phyloP scores from a whole-genome alignment of 2,888 invertebrate species.

The Eupithecia subfuscata region DNA sequence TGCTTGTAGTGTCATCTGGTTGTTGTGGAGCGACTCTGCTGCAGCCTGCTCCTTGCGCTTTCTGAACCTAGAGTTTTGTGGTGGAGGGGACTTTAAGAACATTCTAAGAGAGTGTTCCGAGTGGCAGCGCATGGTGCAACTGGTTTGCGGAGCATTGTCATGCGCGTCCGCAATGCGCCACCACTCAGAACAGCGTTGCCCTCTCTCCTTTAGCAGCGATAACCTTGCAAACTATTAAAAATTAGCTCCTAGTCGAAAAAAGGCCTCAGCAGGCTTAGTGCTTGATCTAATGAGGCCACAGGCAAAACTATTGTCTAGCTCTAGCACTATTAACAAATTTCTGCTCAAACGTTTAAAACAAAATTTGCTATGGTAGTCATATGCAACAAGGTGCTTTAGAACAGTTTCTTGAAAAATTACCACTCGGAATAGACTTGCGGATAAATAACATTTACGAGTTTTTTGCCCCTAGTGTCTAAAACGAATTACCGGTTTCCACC shows the following conservation, averaged over 20 bases:
- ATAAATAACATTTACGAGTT: not conserved
- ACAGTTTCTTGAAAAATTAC: not conserved
- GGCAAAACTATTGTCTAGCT: not conserved
- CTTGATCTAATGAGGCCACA: not conserved
- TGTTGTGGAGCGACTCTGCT: conserved; percentile 74
- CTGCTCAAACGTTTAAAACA: not conserved
- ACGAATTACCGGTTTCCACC: not conserved
- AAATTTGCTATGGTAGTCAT: not conserved
- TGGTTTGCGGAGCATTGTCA: not conserved
- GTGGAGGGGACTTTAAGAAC: conserved; percentile 14
- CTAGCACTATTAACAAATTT: not conserved
- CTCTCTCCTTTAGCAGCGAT: not conserved
- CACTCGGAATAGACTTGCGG: not conserved
- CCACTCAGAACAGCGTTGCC: not conserved
- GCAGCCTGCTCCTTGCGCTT: conserved; percentile 95
- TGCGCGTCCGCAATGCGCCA: not conserved
- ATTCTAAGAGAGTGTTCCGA: not conserved
- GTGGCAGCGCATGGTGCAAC: not conserved
- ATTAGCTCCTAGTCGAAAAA: not conserved
- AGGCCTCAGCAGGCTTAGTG: not conserved
- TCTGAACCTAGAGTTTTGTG: conserved; percentile 87
- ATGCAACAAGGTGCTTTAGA: not conserved
- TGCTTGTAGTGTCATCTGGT: conserved; percentile 96
- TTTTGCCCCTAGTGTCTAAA: not conserved
- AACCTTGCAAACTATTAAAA: not conserved